phyloP scores from a whole-genome alignment of 2,888 invertebrate genomes.

The Chrysolina americana region DNA sequence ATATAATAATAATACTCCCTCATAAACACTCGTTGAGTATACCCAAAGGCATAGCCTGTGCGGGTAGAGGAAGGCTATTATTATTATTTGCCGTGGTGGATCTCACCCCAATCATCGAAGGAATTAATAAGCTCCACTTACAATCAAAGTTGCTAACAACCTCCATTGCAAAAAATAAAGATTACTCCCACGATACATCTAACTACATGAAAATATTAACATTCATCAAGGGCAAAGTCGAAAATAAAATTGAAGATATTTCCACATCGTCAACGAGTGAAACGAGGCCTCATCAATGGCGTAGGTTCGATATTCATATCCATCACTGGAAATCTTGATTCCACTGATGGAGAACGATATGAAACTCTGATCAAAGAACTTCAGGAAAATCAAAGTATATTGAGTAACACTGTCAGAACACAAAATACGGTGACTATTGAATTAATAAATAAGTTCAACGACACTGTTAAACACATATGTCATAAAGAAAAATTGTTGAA shows the following conservation, averaged over 20 bases:
- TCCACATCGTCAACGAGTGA: slow-evolving; percentile 30
- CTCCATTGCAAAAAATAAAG: background rate
- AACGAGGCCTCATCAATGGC: slow-evolving; percentile 42
- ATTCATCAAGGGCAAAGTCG: slow-evolving; percentile 26
- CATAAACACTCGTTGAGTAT: no score
- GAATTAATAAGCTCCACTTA: background rate
- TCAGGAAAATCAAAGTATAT: slow-evolving; percentile 35
- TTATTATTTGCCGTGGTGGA: no score
- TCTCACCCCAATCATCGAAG: slow-evolving; percentile 1
- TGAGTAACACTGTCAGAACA: slow-evolving; percentile 19
- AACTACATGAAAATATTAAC: slow-evolving; percentile 30
- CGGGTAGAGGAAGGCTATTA: no score
- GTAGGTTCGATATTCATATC: slow-evolving; percentile 42
- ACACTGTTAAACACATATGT: background rate
- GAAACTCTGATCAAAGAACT: slow-evolving; percentile 39
- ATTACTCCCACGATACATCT: background rate
- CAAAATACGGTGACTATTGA: slow-evolving; percentile 19
- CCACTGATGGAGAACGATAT: slow-evolving; percentile 41
- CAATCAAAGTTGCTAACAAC: background rate
- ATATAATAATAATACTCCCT: no score
- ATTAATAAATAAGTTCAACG: slow-evolving; percentile 32
- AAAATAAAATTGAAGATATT: slow-evolving; percentile 36
- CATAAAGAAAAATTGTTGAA: slow-evolving; percentile 36
- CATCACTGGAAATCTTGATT: slow-evolving; percentile 43
- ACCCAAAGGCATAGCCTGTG: no score